Evolutionary conservation across 1,140 invertebrate genomes (phyloP).

Genomic region (Lethocerus indicus): DNA sequence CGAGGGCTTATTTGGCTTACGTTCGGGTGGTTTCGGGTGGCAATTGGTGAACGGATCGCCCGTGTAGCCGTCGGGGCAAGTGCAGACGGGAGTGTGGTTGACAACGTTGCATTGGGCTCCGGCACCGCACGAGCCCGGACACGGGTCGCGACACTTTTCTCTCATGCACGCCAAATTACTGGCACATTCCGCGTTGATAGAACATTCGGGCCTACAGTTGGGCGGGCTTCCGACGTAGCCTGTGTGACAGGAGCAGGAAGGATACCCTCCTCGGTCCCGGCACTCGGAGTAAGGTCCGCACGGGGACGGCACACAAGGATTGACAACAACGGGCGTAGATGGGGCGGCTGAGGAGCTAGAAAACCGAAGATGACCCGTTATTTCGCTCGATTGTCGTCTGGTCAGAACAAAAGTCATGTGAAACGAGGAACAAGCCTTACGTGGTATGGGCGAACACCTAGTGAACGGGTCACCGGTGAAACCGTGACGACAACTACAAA

Average conservation of each 20-base stretch:
- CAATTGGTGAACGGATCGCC: constrained; percentile 56
- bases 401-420: neutral
- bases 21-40: constrained; percentile 19
- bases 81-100: constrained; percentile 54
- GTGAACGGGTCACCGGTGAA: constrained; percentile 38
- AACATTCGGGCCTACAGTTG: constrained; percentile 43
- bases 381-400: constrained; percentile 13
- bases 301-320: constrained; percentile 36
- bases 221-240: constrained; percentile 46
- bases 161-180: constrained; percentile 47
- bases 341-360: constrained; percentile 9
- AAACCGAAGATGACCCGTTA: constrained; percentile 3
- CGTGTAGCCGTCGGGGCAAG: constrained; percentile 41
- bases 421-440: constrained; percentile 21
- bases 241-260: constrained; percentile 34
- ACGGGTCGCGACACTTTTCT: constrained; percentile 59
- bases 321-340: constrained; percentile 32
- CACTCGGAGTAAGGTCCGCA: constrained; percentile 60
- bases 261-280: constrained; percentile 26
- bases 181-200: constrained; percentile 42
- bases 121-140: constrained; percentile 47
- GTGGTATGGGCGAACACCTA: constrained; percentile 28
- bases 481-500: constrained; percentile 31
- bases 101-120: constrained; percentile 47
- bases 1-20: constrained; percentile 6